Evolutionary conservation across 1,140 invertebrate species (phyloP).

Genomic region (Calosoma granatense): DNA sequence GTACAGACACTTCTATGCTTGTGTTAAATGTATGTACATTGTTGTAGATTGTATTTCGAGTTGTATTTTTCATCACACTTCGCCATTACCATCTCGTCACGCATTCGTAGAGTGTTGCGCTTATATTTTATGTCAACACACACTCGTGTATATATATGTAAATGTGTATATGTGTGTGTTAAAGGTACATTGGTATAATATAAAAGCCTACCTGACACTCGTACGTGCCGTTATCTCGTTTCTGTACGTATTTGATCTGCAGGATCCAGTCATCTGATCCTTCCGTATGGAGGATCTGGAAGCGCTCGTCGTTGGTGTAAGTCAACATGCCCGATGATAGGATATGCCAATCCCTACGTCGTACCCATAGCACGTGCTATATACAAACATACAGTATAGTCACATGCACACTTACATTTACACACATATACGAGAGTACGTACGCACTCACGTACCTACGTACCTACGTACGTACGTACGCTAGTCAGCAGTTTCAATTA

Average conservation of each 20-base stretch:
- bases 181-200: not conserved
- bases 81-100: too few relatives aligned
- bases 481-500: conserved; percentile 41
- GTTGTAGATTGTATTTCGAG: too few relatives aligned
- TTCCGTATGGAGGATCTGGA: conserved; percentile 57
- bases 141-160: too few relatives aligned
- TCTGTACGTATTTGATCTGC: conserved; percentile 80
- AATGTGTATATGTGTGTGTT: not conserved
- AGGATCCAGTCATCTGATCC: conserved; percentile 72
- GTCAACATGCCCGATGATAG: conserved; percentile 73
- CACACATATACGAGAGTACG: conserved; percentile 49
- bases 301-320: conserved; percentile 79
- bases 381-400: conserved; percentile 8
- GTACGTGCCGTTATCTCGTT: conserved; percentile 79
- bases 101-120: too few relatives aligned
- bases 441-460: conserved; percentile 54
- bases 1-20: too few relatives aligned
- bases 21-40: too few relatives aligned
- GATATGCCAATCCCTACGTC: conserved; percentile 77
- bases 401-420: not conserved
- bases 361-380: conserved; percentile 71
- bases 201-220: conserved; percentile 70
- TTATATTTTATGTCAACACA: too few relatives aligned
- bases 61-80: too few relatives aligned
- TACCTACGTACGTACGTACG: conserved; percentile 51